Evolutionary conservation across 2,888 invertebrate species (phyloP), one percentile per base, ranked within the genome.

Genomic region (Machimus rusticus): DNA sequence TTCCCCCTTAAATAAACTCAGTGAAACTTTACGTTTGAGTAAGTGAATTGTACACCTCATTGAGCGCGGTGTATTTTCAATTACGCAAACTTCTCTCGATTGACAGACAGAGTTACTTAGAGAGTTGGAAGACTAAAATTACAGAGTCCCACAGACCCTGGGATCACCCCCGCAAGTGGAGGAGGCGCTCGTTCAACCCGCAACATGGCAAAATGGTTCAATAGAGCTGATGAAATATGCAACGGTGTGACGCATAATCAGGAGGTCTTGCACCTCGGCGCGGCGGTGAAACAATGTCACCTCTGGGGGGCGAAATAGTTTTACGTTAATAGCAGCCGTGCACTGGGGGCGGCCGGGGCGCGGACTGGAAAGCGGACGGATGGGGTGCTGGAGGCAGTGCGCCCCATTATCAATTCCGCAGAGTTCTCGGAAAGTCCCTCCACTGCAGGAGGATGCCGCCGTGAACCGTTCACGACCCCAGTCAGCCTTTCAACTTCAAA

Each of bases 161-260:
- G 51, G 51, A 51, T n/a, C 12, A 46, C n/a, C 51, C 16, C 51
- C 6, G 51, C 51, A 51, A n/a, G 51, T 16, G 46, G 46, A n/a
- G 5, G 51, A 8, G 51, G 14, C 37, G 6, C 77, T 9, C 37
- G 19, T 37, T 31, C 2, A n/a, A 34, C 39, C 77, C 8, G n/a
- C 77, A 34, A 37, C 77, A 19, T n/a, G 1, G 14, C 19, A 5
- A 78, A 78, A 78, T 39, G 43, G 43, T 78, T 78, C 43, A 43
- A 23, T 43, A 46, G 78, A 78, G 43, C 78, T 78, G 78, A 78
- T 78, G 43, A 78, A 78, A 43, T 39, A 78, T 78, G 37, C 78
- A 78, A 78, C 78, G 78, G 43, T 43, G 37, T 78, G 78, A 39
- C 78, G 78, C 78, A 78, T 78, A 78, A 78, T 78, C 78, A 78